These are phyloP conservation scores for Tiliqua scincoides DNA, from an alignment of 2,113 vertebrate species.

Conservation along the genomic window DNA sequence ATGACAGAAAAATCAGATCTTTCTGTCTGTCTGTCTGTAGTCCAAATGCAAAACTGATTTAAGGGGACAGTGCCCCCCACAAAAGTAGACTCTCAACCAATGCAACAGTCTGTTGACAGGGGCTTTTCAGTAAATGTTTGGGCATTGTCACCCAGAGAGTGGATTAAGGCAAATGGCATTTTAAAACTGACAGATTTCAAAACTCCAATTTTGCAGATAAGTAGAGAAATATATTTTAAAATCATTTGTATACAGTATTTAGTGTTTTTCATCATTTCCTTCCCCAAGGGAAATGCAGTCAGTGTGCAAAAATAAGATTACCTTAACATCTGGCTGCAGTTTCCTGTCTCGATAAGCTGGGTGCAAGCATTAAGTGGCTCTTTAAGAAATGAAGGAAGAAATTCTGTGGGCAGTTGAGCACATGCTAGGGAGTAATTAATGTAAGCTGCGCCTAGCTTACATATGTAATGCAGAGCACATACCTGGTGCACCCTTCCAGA, in stretches of 20 bases:
- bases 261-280: slow-evolving; percentile 5
- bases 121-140: neutral
- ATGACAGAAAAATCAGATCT: slow-evolving; percentile 18
- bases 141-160: neutral
- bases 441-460: neutral
- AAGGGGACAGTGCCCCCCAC: neutral
- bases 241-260: slow-evolving; percentile 1
- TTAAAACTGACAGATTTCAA: neutral
- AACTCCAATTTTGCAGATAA: neutral
- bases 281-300: neutral
- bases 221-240: neutral
- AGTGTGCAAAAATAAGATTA: slow-evolving; percentile 14
- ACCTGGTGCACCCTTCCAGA: neutral
- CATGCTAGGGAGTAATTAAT: neutral
- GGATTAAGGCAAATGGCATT: neutral
- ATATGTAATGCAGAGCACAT: neutral
- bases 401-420: neutral
- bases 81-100: neutral
- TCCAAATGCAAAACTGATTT: neutral
- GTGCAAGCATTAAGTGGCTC: neutral
- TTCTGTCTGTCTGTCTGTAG: neutral
- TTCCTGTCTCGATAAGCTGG: slow-evolving; percentile 22
- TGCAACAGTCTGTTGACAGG: neutral
- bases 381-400: neutral
- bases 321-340: slow-evolving; percentile 14